Base-by-base conservation (phyloP, 2,888 invertebrate species). In the Torymus aiolomorphi region DNA sequence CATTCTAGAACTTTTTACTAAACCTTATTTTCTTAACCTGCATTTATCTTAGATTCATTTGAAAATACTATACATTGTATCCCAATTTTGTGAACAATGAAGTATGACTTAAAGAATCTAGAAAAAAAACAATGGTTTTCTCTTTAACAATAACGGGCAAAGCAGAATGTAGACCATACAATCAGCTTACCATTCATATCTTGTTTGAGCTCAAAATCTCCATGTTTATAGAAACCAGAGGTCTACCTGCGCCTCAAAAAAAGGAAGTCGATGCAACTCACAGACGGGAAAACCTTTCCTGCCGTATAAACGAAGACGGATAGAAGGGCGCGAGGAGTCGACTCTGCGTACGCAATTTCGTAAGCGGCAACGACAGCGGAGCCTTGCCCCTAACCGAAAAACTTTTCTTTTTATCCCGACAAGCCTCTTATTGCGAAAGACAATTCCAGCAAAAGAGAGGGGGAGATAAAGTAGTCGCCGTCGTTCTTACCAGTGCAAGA, bases 381-480 rank as follows among this genome's bases (percentile, higher is more conserved):
- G 59, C 65, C 18, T 20, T 2, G 63, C 52, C 72, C 86, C 86
- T 88, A 87, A 87, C 88, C 88, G 85, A 84, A 82, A 86, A 87
- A 88, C 86, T 88, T 88, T 88, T 86, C 87, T 85, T 88, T 87
- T 87, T 87, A 85, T 83, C 83, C 85, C 86, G 86, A 87, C 87
- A 88, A 88, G 87, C 87, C 87, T 87, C 86, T 88, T 87, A 88
- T 86, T 87, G 87, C 80, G 83, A 86, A 87, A 88, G 88, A 88
- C 88, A 87, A 88, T 88, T 88, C 86, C 84, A 82, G 84, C 83
- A 84, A 85, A 61, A 20, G 61, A 69, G 42, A 42, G 42, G 42
- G 1, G 8, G 42, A 42, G 8, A 42, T 42, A 42, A 42, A 42
- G 42, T 42, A 42, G 42, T 42, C 42, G 42, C 8, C 42, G 42